Conservation (phyloP, 2,888 invertebrate genomes). For the Plusia festucae region DNA sequence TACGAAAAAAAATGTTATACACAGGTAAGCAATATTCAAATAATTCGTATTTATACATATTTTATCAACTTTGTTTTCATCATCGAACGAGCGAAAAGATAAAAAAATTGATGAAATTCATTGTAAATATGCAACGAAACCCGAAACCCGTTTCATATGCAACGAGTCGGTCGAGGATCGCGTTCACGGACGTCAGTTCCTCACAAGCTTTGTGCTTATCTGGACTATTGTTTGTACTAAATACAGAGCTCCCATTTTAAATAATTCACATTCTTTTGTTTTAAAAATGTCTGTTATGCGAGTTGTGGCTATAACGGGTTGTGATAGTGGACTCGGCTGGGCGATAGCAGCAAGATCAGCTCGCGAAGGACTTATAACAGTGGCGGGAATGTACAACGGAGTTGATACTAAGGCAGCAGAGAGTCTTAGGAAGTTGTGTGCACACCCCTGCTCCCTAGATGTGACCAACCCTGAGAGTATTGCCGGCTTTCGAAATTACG, state of each 20-base stretch:
- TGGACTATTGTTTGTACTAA: constrained; percentile 51
- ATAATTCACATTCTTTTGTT: constrained; percentile 10
- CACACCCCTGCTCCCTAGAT: constrained; percentile 90
- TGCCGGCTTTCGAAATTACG: constrained; percentile 80
- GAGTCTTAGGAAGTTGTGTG: constrained; percentile 77
- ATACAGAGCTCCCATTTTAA: not conserved
- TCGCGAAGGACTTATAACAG: constrained; percentile 91
- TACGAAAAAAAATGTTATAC: not conserved
- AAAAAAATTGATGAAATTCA: constrained; percentile 81
- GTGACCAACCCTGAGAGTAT: constrained; percentile 91
- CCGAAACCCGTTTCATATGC: constrained; percentile 83
- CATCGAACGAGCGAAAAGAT: constrained; percentile 50
- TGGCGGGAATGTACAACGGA: constrained; percentile 94
- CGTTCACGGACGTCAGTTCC: constrained; percentile 67
- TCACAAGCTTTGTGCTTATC: constrained; percentile 59
- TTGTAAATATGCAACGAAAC: constrained; percentile 85
- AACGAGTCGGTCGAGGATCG: constrained; percentile 66
- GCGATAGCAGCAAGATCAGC: constrained; percentile 91
- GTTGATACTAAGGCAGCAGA: constrained; percentile 84
- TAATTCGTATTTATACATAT: not conserved
- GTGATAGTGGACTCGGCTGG: constrained; percentile 96
- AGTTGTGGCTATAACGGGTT: constrained; percentile 94
- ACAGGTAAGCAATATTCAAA: not conserved
- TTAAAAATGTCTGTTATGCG: constrained; percentile 69
- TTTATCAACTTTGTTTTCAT: constrained; percentile 25